Evolutionary conservation across 2,113 vertebrate species (phyloP).

Genomic region (Xenus cinereus): DNA sequence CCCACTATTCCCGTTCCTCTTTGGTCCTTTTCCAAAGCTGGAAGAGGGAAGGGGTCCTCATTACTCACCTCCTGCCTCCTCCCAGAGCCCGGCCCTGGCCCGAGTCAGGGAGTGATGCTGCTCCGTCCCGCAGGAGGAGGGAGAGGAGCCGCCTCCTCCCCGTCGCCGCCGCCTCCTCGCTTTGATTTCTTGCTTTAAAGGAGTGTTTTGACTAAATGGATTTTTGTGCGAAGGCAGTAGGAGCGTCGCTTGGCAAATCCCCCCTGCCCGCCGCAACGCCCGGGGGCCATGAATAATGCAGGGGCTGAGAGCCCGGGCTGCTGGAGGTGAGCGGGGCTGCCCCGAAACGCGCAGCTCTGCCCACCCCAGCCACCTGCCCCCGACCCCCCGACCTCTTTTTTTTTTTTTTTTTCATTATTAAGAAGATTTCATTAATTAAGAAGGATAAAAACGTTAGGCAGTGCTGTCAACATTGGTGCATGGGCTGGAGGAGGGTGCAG

Average conservation of each 20-base stretch:
- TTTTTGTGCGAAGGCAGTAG: slow-evolving; percentile 50
- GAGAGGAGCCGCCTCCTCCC: background rate
- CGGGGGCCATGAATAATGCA: slow-evolving; percentile 48
- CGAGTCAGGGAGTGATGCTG: background rate
- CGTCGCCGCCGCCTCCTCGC: accelerated
- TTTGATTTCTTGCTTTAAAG: background rate
- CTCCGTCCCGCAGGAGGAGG: accelerated
- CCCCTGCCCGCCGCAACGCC: background rate
- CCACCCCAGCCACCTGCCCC: too few species aligned
- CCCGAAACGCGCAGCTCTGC: background rate
- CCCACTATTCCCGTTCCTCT: background rate
- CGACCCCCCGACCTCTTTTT: background rate
- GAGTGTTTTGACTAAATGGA: slow-evolving; percentile 46
- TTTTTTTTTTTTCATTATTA: background rate
- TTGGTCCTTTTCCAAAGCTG: background rate
- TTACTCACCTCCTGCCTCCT: background rate
- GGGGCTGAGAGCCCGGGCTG: background rate
- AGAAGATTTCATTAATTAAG: background rate
- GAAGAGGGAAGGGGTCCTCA: accelerated
- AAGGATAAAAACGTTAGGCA: background rate
- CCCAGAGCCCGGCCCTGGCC: background rate
- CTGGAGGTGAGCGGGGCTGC: background rate
- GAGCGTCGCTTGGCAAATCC: slow-evolving; percentile 42
- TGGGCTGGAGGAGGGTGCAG: background rate
- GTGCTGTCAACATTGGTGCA: background rate